Base-by-base conservation (phyloP, 2,113 vertebrate species). In the Cynoglossus semilaevis region DNA sequence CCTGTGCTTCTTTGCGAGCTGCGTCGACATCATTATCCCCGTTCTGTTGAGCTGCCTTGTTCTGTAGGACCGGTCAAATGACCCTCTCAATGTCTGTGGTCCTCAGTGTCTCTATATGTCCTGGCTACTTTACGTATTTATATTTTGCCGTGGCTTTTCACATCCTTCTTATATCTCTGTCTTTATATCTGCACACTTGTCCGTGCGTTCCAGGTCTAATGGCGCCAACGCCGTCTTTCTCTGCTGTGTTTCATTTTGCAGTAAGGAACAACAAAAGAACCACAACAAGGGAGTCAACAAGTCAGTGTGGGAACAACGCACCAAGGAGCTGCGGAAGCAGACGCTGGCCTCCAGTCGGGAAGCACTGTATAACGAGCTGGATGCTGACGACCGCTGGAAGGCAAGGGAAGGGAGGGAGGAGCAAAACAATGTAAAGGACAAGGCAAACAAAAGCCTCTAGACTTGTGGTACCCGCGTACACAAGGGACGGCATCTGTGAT, bases 241-340 rank as follows among this genome's bases (percentile, higher is more conserved):
- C 47, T 50, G 49, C 14, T 72, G 58, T 77, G 36, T 51, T 74
- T 69, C 40, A 35, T 63, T 55, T 54, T 63, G 53, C 88, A 97
- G 96, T 81, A 97, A 96, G 79, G 95, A 97, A 62, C 95, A 96
- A 38, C 94, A 96, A 85, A 95, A 91, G 89, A 96, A 94, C 84
- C 85, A 95, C 81, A 94, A 91, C 59, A 95, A 95, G 35, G 68
- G 88, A 0, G 9, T 74, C 29, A 88, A 8, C 61, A 94, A 93
- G 85, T 96, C 95, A 0, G 92, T 98, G 72, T 98, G 96, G 96
- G 96, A 98, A 76, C 95, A 98, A 80, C 91, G 96, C 18, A 94
- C 95, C 9, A 94, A 87, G 70, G 96, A 98, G 88, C 93, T 98
- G 71, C 88, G 96, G 17, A 92, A 91, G 63, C 95, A 97, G 88